These are phyloP conservation scores for Homalodisca vitripennis DNA, from an alignment of 1,140 invertebrate species.

Conservation along the genomic window DNA sequence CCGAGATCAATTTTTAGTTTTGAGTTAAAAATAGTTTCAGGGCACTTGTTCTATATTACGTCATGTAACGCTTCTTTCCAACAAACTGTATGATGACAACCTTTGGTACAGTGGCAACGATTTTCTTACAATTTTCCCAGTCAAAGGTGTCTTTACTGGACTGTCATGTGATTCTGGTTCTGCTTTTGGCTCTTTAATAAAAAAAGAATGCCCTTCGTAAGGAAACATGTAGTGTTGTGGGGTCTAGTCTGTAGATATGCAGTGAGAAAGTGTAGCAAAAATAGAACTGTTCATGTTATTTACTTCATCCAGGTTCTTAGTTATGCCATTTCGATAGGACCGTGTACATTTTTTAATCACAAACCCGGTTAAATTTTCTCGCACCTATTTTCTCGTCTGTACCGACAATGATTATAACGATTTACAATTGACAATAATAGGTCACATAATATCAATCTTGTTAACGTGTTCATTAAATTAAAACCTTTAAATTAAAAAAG, in stretches of 20 bases:
- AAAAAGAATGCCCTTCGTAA: slow-evolving; percentile 23
- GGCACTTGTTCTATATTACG: too few relatives aligned
- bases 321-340: slow-evolving; percentile 31
- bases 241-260: slow-evolving; percentile 21
- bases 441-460: slow-evolving; percentile 40
- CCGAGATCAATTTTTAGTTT: slow-evolving; percentile 11
- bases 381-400: slow-evolving; percentile 28
- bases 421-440: slow-evolving; percentile 34
- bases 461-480: slow-evolving; percentile 42
- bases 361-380: too few relatives aligned
- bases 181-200: slow-evolving; percentile 21
- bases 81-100: slow-evolving; percentile 3
- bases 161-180: slow-evolving; percentile 1
- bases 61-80: too few relatives aligned
- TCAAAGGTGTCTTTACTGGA: slow-evolving; percentile 4
- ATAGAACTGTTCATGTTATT: slow-evolving; percentile 24
- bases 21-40: too few relatives aligned
- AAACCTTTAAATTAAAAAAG: too few relatives aligned
- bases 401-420: too few relatives aligned
- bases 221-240: slow-evolving; percentile 29
- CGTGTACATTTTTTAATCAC: slow-evolving; percentile 27
- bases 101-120: slow-evolving; percentile 5
- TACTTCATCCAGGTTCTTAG: slow-evolving; percentile 24
- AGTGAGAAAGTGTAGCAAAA: slow-evolving; percentile 24
- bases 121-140: slow-evolving; percentile 18